These are phyloP conservation scores for Bacillus rossius DNA, from an alignment of 1,140 invertebrate species.

Conservation along the genomic window DNA sequence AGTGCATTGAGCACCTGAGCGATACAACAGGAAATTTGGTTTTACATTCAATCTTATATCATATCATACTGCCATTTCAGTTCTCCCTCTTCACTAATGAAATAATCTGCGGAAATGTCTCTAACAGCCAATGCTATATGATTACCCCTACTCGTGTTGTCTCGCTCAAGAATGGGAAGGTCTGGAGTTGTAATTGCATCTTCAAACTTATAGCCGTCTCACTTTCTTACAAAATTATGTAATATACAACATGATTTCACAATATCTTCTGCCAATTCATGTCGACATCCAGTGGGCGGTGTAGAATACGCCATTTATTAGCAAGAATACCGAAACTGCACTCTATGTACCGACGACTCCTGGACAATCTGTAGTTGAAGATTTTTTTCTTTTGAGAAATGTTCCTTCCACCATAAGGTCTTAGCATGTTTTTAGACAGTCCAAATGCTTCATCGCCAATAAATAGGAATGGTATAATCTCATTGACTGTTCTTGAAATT, in stretches of 20 bases:
- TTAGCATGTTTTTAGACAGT: slow-evolving; percentile 18
- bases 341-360: slow-evolving; percentile 20
- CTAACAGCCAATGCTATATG: too few species aligned
- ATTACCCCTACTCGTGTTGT: too few species aligned
- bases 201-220: background rate
- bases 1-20: too few species aligned
- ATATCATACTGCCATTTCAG: too few species aligned
- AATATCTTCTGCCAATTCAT: slow-evolving; percentile 22
- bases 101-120: too few species aligned
- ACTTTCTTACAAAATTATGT: slow-evolving; percentile 26
- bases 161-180: too few species aligned
- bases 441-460: slow-evolving; percentile 29
- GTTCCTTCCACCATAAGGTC: slow-evolving; percentile 21
- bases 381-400: slow-evolving; percentile 9
- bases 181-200: too few species aligned
- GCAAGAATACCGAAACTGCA: slow-evolving; percentile 32
- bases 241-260: slow-evolving; percentile 28
- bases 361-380: slow-evolving; percentile 28
- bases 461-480: slow-evolving; percentile 16
- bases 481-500: slow-evolving; percentile 16
- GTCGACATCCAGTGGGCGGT: slow-evolving; percentile 23
- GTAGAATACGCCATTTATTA: slow-evolving; percentile 34
- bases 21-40: too few species aligned
- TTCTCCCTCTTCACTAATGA: too few species aligned
- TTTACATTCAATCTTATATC: too few species aligned